Evolutionary conservation across 2,888 invertebrate species (phyloP), one percentile per base, ranked within the genome.

Genomic region (Lochmaea capreae): DNA sequence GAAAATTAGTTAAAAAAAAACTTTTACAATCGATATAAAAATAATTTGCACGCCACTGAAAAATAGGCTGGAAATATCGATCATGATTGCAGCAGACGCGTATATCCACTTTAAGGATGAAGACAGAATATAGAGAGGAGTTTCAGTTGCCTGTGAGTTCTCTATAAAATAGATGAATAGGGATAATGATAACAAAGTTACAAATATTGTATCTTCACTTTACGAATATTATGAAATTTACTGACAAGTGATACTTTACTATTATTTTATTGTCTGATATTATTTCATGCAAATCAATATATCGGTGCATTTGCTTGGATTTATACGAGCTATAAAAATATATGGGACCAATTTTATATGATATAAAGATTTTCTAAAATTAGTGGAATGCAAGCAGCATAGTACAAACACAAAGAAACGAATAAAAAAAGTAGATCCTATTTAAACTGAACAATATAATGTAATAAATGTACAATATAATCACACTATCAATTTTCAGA

Each of bases 181-280:
- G 26, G 26, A 66, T 66, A 66, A 66, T 66, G 66, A 54, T 66
- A 39, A 57, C 66, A 57, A 66, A 66, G 66, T 57, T 66, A 57
- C 57, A 39, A 54, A 66, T 43, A 63, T 63, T 63, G 62, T 63
- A 43, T 63, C 62, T 63, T 6, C 16, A 63, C 43, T 16, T 43
- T 43, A 9, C 11, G 9, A 6, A 43, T 11, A 18, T 42, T 42
- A 62, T 62, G n/a, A 33, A 62, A 39, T 42, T 62, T 42, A 16
- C 62, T 42, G 8, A 42, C n/a, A 59, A 52, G 5, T 14, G 2
- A 52, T n/a, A 49, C 14, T 49, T n/a, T 33, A 33, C 33, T 5
- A 33, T 33, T 5, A 33, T 33, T n/a, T 33, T 8, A 8, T 33
- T 54, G 16, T 54, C 2, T 16, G 6, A 0, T 54, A 54, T 18